These are phyloP conservation scores for Schizotus pectinicornis DNA, from an alignment of 2,888 invertebrate species.

Conservation along the genomic window DNA sequence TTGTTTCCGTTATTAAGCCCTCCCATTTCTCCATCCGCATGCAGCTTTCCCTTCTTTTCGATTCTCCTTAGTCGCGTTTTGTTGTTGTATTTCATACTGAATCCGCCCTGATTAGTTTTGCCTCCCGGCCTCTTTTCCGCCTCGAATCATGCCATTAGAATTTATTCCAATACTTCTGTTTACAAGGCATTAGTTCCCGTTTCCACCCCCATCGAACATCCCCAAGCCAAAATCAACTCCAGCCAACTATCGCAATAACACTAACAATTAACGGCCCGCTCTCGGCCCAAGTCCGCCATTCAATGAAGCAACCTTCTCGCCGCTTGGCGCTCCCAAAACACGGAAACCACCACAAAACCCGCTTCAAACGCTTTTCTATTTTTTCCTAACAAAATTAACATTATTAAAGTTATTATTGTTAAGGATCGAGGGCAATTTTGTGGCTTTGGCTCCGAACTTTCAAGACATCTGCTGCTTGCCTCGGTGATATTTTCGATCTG, in stretches of 20 bases:
- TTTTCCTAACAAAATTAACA: no score
- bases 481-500: background rate
- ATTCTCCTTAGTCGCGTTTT: constrained; percentile 20
- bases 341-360: no score
- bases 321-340: background rate
- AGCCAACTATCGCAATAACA: constrained; percentile 17
- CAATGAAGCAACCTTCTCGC: no score
- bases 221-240: constrained; percentile 17
- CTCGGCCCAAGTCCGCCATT: no score
- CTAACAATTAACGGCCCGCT: no score
- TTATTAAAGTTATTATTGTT: no score
- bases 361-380: no score
- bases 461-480: background rate
- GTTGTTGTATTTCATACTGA: constrained; percentile 30
- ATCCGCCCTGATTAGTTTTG: constrained; percentile 32
- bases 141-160: constrained; percentile 18
- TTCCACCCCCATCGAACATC: constrained; percentile 16
- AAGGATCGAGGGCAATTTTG: no score
- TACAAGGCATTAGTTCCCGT: constrained; percentile 28
- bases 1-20: constrained; percentile 45
- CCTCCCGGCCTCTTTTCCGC: constrained; percentile 27
- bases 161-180: constrained; percentile 30
- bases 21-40: constrained; percentile 39
- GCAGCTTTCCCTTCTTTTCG: constrained; percentile 7
- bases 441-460: no score